Evolutionary conservation across 2,797 vertebrate genomes (phyloP), one percentile per base, ranked within the genome.

Genomic region (Simalia tracyae): DNA sequence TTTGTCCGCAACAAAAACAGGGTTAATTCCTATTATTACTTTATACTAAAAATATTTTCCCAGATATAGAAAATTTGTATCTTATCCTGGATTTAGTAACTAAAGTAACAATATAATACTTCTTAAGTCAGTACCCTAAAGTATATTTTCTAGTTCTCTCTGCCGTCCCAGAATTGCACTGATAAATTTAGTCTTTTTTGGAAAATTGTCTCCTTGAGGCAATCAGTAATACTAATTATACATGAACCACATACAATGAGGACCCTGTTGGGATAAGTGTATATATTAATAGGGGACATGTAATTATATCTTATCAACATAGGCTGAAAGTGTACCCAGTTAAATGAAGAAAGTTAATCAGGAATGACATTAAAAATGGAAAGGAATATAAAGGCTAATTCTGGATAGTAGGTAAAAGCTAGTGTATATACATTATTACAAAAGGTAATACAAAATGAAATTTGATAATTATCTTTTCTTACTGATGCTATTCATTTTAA

Each of bases 151-250:
- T 24, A 87, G 84, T 90, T 84, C n/a, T 90, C 4, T 85, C 19
- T 87, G 89, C 87, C 59, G 15, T 50, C 17, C 46, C 31, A 81
- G 60, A 92, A 86, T 90, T 59, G 85, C 64, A 59, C 68, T 92
- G 92, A 92, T 90, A 72, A 88, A 90, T 92, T 87, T 92, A 90
- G 90, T 60, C 59, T 92, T 92, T 89, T 90, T 84, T 59, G 89
- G 85, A 87, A 90, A 88, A 92, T 84, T 88, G 68, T 50, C 68
- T 88, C 89, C 46, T 84, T 90, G 92, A 84, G 72, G 50, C 85
- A 92, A 88, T 92, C 92, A 88, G 84, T 92, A 92, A 90, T 90
- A 46, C 89, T 84, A 92, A 92, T 92, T 92, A 92, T 87, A 64
- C 89, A 66, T 92, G 90, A 86, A 88, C 68, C 85, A 92, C 86